Percentiles rank a stretch among this genome's conserved stretches.
phyloP scores from a whole-genome alignment of 2,888 invertebrate species.

The Unio delphinus region DNA sequence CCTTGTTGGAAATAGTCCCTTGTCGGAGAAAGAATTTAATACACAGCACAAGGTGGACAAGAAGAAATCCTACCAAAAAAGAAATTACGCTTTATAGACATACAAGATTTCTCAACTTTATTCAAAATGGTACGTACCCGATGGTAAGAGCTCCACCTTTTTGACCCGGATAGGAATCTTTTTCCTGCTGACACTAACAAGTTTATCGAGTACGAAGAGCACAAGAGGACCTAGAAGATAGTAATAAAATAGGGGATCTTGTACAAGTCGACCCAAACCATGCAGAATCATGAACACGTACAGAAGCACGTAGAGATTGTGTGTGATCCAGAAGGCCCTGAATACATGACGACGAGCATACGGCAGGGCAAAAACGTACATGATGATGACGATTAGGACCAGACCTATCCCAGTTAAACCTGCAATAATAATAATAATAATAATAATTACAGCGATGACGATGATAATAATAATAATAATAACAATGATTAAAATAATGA shows the following conservation, averaged over 20 bases:
- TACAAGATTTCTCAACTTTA: no score
- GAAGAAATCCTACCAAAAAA: no score
- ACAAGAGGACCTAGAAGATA: slow-evolving; percentile 76
- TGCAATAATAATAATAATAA: no score
- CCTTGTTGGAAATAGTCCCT: no score
- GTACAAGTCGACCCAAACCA: slow-evolving; percentile 76
- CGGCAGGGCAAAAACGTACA: slow-evolving; percentile 76
- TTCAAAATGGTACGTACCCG: slow-evolving; percentile 71
- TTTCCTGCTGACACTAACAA: slow-evolving; percentile 76
- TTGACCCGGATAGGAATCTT: slow-evolving; percentile 76
- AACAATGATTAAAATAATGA: no score
- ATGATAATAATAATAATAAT: no score
- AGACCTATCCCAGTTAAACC: no score
- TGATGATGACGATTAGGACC: slow-evolving; percentile 71
- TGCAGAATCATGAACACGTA: slow-evolving; percentile 77
- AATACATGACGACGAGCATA: slow-evolving; percentile 75
- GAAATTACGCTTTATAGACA: no score
- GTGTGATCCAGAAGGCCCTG: slow-evolving; percentile 77
- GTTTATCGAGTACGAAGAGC: slow-evolving; percentile 75
- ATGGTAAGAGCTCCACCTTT: slow-evolving; percentile 76
- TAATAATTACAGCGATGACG: no score
- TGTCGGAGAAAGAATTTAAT: no score
- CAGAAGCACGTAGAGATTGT: slow-evolving; percentile 76
- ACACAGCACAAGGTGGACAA: no score
- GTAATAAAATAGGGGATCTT: slow-evolving; percentile 75